Conservation (phyloP, 2,113 vertebrate species). For the Micronisus gabar region DNA sequence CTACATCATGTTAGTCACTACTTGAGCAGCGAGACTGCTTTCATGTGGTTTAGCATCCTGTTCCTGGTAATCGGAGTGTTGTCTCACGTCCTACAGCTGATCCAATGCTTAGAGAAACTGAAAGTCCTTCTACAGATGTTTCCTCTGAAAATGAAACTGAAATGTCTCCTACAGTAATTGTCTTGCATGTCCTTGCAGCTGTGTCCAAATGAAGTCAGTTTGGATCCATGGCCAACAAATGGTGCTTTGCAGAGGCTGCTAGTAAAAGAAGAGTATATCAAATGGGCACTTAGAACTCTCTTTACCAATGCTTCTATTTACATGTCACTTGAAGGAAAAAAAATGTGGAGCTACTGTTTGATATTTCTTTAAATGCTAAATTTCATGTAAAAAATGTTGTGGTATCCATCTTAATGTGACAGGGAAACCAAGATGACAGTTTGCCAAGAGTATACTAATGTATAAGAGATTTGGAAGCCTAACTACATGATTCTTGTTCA, state of each 20-base stretch:
- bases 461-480: neutral
- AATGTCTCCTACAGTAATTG: neutral
- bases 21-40: neutral
- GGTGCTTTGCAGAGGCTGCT: neutral
- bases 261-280: neutral
- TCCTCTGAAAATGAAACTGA: constrained; percentile 58
- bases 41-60: constrained; percentile 51
- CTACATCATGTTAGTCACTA: constrained; percentile 18
- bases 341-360: neutral
- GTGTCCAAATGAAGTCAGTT: neutral
- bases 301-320: neutral
- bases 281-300: neutral
- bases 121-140: constrained; percentile 29
- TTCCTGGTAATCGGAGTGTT: neutral
- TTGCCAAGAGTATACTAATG: neutral
- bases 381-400: neutral
- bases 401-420: neutral
- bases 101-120: neutral
- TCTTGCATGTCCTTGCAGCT: neutral
- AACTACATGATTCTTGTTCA: neutral
- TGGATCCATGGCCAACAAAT: neutral
- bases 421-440: neutral
- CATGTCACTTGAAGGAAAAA: neutral
- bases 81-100: neutral
- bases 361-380: neutral